Evolutionary conservation across 2,797 vertebrate genomes (phyloP).

Genomic region (Euphonia xanthogaster): DNA sequence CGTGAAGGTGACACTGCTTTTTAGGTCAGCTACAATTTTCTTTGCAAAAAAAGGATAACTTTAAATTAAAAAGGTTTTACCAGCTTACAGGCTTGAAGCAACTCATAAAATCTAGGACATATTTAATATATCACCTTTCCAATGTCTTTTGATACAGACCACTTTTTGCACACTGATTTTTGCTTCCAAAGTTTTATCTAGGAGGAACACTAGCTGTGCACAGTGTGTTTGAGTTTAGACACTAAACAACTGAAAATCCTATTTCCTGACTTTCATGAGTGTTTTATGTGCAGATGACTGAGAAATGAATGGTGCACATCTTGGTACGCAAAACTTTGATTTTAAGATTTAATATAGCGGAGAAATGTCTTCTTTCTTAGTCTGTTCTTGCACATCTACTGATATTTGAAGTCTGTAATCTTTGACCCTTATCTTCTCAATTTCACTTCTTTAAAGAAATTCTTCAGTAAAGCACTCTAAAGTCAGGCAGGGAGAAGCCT

Average conservation of each 20-base stretch:
- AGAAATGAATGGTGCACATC: background rate
- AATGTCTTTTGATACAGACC: background rate
- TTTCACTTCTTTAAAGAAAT: background rate
- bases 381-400: background rate
- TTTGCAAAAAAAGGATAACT: accelerated
- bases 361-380: background rate
- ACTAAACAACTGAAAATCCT: background rate
- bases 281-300: background rate
- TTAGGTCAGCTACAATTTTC: background rate
- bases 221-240: background rate
- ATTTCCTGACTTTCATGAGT: background rate
- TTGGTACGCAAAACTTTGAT: background rate
- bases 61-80: background rate
- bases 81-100: background rate
- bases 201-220: background rate
- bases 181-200: background rate
- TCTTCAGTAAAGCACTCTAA: background rate
- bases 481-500: background rate
- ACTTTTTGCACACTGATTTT: background rate
- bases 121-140: background rate
- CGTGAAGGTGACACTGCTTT: background rate
- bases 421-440: background rate
- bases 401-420: background rate
- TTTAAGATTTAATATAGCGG: background rate
- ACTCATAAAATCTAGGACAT: background rate